Base-by-base conservation (phyloP, 2,888 invertebrate genomes). In the Halictus ligatus region DNA sequence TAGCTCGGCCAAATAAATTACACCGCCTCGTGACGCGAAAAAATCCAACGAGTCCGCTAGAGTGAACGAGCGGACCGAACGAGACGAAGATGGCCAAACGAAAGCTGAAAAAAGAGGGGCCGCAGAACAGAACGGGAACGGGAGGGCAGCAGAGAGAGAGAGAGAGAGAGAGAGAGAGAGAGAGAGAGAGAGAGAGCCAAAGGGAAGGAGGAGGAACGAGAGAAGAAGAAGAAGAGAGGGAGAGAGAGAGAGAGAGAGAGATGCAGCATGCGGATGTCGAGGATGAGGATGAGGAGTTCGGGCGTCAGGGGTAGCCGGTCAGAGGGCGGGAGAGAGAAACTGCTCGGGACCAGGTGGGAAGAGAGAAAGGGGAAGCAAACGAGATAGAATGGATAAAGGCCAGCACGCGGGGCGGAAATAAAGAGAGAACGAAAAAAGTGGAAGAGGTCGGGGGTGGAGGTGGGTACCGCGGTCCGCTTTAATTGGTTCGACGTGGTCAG, bases 401-500 rank as follows among this genome's bases (percentile, higher is more conserved):
- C 84, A 83, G 88, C 88, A 88, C 87, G 88, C 88, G 89, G 89
- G 88, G 87, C 86, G 90, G 89, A 92, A 92, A 92, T 90, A 92
- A 92, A 92, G 89, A 92, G 91, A 91, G 91, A 92, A 89, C 89
- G 92, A 89, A 92, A 92, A 91, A 92, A 91, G 88, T 89, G 89
- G 89, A 88, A 87, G 89, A 89, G 88, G 90, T 87, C 87, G 84
- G 89, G 86, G 86, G 78, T 90, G 90, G 92, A 86, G 90, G 91
- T 91, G 92, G 92, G 91, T 90, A 93, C 91, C 92, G 92, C 92
- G 94, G 94, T 93, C 92, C 92, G 93, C 92, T 94, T 94, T 94
- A 94, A 94, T 94, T 94, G 94, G 94, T 94, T 94, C 94, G 94
- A 94, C 94, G 94, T 94, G 94, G 94, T 94, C 93, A 93, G 94